These are phyloP conservation scores for Cynocephalus volans DNA, from an alignment of 2,113 vertebrate genomes.

Conservation along the genomic window DNA sequence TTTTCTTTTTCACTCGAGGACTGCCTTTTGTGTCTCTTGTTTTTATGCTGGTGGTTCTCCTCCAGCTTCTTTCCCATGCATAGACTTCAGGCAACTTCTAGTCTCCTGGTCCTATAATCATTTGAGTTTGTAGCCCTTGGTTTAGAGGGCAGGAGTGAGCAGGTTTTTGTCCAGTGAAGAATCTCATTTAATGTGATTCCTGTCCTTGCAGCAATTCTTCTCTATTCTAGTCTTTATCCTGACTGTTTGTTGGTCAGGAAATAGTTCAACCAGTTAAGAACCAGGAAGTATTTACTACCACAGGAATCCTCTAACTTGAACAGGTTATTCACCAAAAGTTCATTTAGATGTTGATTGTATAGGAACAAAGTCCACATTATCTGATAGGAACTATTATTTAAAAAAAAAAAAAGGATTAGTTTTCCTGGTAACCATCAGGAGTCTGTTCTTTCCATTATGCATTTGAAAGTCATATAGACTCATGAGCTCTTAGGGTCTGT, in stretches of 20 bases:
- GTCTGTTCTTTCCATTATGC: slow-evolving; percentile 32
- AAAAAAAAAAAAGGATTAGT: slow-evolving; percentile 43
- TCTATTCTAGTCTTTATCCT: slow-evolving; percentile 40
- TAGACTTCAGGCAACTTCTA: background rate
- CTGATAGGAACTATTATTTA: slow-evolving; percentile 42
- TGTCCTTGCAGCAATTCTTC: slow-evolving; percentile 7
- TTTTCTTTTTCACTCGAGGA: slow-evolving; percentile 21
- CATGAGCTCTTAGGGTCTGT: slow-evolving; percentile 32
- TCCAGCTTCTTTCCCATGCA: slow-evolving; percentile 12
- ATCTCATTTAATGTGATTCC: slow-evolving; percentile 37
- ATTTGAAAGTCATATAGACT: slow-evolving; percentile 22
- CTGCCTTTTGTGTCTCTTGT: slow-evolving; percentile 12
- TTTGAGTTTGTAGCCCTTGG: slow-evolving; percentile 56
- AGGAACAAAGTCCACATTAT: slow-evolving; percentile 39
- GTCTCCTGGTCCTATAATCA: slow-evolving; percentile 15
- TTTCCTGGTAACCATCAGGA: slow-evolving; percentile 23
- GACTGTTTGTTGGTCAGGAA: slow-evolving; percentile 1
- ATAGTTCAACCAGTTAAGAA: slow-evolving; percentile 59
- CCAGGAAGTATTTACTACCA: slow-evolving; percentile 46
- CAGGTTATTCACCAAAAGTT: slow-evolving; percentile 40
- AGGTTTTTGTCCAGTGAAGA: slow-evolving; percentile 49
- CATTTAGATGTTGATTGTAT: slow-evolving; percentile 37
- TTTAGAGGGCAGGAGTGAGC: slow-evolving; percentile 56
- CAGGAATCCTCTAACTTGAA: slow-evolving; percentile 37
- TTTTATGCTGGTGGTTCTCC: slow-evolving; percentile 49